Percentiles rank a stretch among this genome's conserved stretches.
Conservation (phyloP, 1,140 invertebrate genomes). For the Drosophila dunni region DNA sequence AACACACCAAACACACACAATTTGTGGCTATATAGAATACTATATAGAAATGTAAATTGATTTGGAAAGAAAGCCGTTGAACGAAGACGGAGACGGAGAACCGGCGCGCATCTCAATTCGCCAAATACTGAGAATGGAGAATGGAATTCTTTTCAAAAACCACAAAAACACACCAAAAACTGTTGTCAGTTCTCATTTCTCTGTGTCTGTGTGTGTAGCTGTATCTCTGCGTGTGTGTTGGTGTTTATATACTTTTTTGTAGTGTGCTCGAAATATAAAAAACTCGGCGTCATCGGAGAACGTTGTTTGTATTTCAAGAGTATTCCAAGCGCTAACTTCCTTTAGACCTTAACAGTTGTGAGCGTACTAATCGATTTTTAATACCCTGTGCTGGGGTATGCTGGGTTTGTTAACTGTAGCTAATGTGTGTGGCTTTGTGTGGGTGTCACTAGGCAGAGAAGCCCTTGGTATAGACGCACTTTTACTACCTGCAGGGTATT, state of each 20-base stretch:
- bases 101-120: slow-evolving; percentile 83
- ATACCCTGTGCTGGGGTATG: too few relatives aligned
- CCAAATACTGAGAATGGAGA: slow-evolving; percentile 84
- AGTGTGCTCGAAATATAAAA: slow-evolving; percentile 41
- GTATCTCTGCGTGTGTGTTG: slow-evolving; percentile 42
- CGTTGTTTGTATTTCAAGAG: slow-evolving; percentile 51
- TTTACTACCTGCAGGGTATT: too few relatives aligned
- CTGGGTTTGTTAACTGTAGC: too few relatives aligned
- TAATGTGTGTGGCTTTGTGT: too few relatives aligned
- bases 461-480: too few relatives aligned
- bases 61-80: too few relatives aligned
- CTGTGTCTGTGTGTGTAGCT: slow-evolving; percentile 29
- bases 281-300: slow-evolving; percentile 39
- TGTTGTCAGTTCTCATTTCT: slow-evolving; percentile 68
- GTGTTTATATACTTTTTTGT: slow-evolving; percentile 50
- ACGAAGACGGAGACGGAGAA: slow-evolving; percentile 40
- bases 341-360: slow-evolving; percentile 45
- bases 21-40: background rate
- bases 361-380: slow-evolving; percentile 70
- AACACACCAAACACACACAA: background rate
- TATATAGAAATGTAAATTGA: background rate
- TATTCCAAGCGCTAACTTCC: slow-evolving; percentile 49
- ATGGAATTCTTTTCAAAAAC: slow-evolving; percentile 82
- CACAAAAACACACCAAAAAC: slow-evolving; percentile 69
- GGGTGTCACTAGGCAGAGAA: too few relatives aligned